Base-by-base conservation (phyloP, 2,113 vertebrate species). In the Syngnathus typhle region DNA sequence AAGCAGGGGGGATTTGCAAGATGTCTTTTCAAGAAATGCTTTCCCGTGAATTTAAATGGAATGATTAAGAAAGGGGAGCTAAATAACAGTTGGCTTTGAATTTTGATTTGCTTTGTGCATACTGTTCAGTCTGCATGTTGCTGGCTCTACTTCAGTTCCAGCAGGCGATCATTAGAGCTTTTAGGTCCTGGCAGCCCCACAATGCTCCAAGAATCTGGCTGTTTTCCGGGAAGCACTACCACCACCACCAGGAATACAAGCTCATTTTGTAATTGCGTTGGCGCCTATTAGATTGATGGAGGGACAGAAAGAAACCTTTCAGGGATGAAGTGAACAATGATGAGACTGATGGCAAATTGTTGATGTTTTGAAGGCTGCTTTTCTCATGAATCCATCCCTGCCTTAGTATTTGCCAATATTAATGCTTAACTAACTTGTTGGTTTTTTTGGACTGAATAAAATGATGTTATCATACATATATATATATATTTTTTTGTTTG, bases 131-230 rank as follows among this genome's bases (percentile, higher is more conserved):
- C 74, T 71, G 65, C 67, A 73, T 70, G 72, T 78, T 76, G 63
- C 67, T 79, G 78, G 71, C 76, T 76, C 70, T 71, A 65, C 77
- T 70, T 82, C 75, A 76, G 71, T 79, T 65, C 71, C 76, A 61
- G 72, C 46, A 65, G 70, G 71, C 56, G 52, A 78, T 83, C 81
- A 81, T 85, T 86, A 81, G 75, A 80, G 77, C 65, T 65, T 32
- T 82, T 71, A 76, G 67, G 72, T 74, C 56, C 77, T 72, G 77
- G 75, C 83, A 73, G 60, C 54, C 27, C 2, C 43, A 71, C 76
- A 65, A 61, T 71, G 54, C 75, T 82, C 72, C 12, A 23, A 65
- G 70, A 82, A 78, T 69, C 73, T 59, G 68, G 60, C 79, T 65
- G 70, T 64, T 72, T 66, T 67, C 70, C 73, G 84, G 54, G 68